Evolutionary conservation across 2,888 invertebrate species (phyloP).

Genomic region (Oscheius onirici): DNA sequence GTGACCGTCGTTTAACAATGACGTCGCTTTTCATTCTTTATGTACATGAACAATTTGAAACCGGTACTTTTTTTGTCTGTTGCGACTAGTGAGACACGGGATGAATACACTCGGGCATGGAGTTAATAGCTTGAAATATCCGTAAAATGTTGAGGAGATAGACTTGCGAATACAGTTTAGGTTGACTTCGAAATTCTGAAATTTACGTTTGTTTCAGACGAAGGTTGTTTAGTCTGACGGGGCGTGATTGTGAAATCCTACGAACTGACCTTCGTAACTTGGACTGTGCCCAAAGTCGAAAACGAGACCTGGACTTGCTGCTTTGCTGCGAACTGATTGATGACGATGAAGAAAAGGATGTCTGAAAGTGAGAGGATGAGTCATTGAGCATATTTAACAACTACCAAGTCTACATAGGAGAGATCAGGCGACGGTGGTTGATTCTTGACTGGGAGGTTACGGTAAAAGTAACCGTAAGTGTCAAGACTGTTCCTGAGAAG

Average conservation of each 20-base stretch:
- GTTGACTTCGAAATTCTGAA: too few relatives aligned
- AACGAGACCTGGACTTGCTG: constrained; percentile 21
- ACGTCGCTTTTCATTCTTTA: background rate
- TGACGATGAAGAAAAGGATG: constrained; percentile 3
- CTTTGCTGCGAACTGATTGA: constrained; percentile 13
- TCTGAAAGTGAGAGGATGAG: background rate
- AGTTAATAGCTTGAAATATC: background rate
- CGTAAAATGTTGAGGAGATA: background rate
- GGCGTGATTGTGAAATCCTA: too few relatives aligned
- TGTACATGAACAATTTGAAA: background rate
- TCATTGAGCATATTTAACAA: background rate
- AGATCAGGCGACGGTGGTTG: background rate
- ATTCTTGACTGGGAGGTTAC: constrained; percentile 46
- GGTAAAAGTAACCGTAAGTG: constrained; percentile 59
- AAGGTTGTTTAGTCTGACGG: too few relatives aligned
- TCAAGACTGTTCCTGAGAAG: constrained; percentile 72
- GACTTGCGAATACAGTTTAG: background rate
- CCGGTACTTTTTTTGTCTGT: too few relatives aligned
- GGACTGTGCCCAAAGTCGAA: constrained; percentile 10
- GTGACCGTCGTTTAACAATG: background rate
- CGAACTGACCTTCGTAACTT: constrained; percentile 7
- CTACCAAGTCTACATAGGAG: background rate
- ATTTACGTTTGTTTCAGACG: too few relatives aligned
- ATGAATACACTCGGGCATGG: background rate
- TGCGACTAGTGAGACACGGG: too few relatives aligned